A percentile compares a stretch with the other conserved stretches of the same genome.
phyloP scores from a whole-genome alignment of 2,113 vertebrate species.

The Pollachius pollachius region DNA sequence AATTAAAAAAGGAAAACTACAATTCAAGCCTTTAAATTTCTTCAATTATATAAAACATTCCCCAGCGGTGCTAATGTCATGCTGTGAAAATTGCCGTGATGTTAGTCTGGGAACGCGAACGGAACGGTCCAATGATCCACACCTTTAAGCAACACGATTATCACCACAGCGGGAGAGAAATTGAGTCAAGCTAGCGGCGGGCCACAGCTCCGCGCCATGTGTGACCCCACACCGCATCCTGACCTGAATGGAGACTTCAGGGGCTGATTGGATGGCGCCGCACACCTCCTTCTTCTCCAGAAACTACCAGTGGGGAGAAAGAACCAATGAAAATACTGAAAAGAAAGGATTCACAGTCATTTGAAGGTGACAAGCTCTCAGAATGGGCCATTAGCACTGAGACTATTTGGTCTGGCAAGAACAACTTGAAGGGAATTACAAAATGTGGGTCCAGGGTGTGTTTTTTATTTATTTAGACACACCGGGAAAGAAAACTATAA shows the following conservation, averaged over 20 bases:
- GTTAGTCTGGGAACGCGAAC: conserved; percentile 34
- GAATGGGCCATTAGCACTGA: conserved; percentile 45
- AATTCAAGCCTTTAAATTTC: not conserved
- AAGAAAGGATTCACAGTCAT: conserved; percentile 38
- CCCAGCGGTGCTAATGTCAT: not conserved
- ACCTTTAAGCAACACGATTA: conserved; percentile 63
- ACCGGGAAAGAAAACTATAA: conserved; percentile 14
- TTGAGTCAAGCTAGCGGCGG: conserved; percentile 34
- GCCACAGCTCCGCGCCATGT: not conserved
- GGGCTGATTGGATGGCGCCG: conserved; percentile 22
- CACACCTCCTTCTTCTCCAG: conserved; percentile 7
- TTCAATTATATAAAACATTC: not conserved
- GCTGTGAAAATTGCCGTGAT: conserved; percentile 3
- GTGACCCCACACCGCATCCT: conserved; percentile 17
- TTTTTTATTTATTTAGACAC: conserved; percentile 22
- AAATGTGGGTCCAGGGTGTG: conserved; percentile 15
- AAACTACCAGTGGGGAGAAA: conserved; percentile 8
- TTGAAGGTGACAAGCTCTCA: conserved; percentile 41
- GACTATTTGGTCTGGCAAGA: conserved; percentile 9
- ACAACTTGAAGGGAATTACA: conserved; percentile 39
- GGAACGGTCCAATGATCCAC: conserved; percentile 49
- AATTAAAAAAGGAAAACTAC: not conserved
- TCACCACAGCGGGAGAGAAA: conserved; percentile 61
- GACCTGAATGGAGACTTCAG: conserved; percentile 16
- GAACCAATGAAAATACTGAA: conserved; percentile 11